Evolutionary conservation across 2,797 vertebrate species (phyloP), one percentile per base, ranked within the genome.

Genomic region (Pipistrellus pipistrellus): DNA sequence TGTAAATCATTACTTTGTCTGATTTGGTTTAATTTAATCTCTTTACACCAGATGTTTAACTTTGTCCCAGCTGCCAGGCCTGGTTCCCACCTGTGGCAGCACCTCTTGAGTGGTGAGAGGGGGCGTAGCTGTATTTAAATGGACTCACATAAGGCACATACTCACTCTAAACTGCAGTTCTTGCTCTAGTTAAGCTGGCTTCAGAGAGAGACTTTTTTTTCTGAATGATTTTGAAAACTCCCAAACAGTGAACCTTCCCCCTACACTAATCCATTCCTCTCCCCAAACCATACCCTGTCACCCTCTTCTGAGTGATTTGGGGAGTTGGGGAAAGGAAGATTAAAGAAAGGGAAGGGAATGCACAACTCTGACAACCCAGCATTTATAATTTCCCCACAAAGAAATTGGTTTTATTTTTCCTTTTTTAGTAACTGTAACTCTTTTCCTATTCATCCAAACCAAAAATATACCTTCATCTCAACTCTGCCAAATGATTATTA

Each of bases 391-490:
- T 88, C 2, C 15, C 53, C 27, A 76, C 35, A 77, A 69, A 85
- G n/a, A 92, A 59, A 68, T 21, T 72, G n/a, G 41, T 69, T 78
- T 85, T 55, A 68, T 27, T 55, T 85, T 76, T 38, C 6, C 7
- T 44, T 46, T 69, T 84, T 62, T 32, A 72, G 32, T 64, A 91
- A 82, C 41, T 81, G 4, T 86, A 12, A n/a, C 66, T 69, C 15
- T 73, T 4, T 94, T 91, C 38, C 32, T 76, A 73, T 15, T 81
- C 59, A 48, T 44, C 68, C 25, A 72, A 73, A 57, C 44, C 8
- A 83, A 90, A 93, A 89, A 5, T 44, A 44, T 35, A 20, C 57
- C 38, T 83, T 90, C 25, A 51, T 91, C 87, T 77, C 44, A 57
- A 8, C 38, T 51, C 18, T 23, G 18, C 72, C 90, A 92, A 73